Conservation (phyloP, 23 tunicate genomes). For the Halocynthia roretzi region DNA sequence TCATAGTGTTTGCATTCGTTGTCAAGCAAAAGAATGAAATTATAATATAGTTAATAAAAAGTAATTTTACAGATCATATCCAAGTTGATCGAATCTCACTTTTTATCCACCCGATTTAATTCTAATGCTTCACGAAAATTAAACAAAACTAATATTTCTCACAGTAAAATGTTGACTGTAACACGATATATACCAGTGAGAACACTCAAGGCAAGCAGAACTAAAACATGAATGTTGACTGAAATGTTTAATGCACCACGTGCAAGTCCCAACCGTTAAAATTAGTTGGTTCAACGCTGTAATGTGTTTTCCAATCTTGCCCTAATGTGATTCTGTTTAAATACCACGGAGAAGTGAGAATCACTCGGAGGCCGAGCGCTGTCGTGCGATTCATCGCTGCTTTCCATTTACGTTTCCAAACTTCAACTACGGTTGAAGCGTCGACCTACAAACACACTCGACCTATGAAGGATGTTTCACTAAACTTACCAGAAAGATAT, state of each 20-base stretch:
- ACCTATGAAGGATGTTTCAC: too few species aligned
- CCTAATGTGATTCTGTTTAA: slow-evolving; percentile 21
- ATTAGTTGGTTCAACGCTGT: slow-evolving; percentile 22
- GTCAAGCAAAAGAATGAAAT: too few species aligned
- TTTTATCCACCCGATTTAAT: too few species aligned
- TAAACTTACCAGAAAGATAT: too few species aligned
- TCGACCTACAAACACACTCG: background rate
- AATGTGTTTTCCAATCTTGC: slow-evolving; percentile 10
- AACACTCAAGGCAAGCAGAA: too few species aligned
- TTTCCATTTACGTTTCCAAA: slow-evolving; percentile 22
- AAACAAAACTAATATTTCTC: background rate
- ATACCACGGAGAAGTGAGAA: slow-evolving; percentile 31
- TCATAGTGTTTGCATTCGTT: too few species aligned
- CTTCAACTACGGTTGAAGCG: slow-evolving; percentile 22
- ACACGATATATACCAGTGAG: background rate
- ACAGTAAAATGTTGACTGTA: background rate
- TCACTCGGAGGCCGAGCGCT: slow-evolving; percentile 4
- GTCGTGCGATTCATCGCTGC: slow-evolving; percentile 1
- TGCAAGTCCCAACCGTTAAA: slow-evolving; percentile 12
- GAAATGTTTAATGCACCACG: too few species aligned
- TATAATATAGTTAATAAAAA: too few species aligned
- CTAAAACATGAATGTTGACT: too few species aligned
- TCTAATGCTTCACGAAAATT: background rate
- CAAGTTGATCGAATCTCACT: too few species aligned
- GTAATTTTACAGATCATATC: too few species aligned